Evolutionary conservation across 2,113 vertebrate species (phyloP), one percentile per base, ranked within the genome.

Genomic region (Phrynosoma blainvillii): DNA sequence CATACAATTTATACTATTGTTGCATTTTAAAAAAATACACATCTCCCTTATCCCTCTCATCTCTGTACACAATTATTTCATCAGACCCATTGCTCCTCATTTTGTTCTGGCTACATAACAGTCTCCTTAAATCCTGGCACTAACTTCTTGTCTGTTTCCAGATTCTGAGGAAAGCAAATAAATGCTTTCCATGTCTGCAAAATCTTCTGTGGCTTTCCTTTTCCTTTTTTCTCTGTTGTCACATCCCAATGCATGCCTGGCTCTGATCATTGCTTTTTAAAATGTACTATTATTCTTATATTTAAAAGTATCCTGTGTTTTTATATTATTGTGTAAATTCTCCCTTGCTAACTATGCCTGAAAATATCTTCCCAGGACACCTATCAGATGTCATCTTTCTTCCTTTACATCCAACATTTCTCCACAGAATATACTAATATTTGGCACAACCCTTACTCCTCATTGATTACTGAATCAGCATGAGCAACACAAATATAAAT

Each of bases 1-100:
- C 65, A 79, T 16, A 79, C 21, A 62, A 21, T n/a, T 32, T 36
- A 84, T 88, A 25, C 13, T 70, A 87, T 90, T 32, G 74, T 21
- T 42, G 25, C 2, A 68, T 11, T 42, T 83, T 90, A 42, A 65
- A 77, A 21, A 84, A 93, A 47, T 68, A 32, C 8, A 8, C 13
- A 75, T 62, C 56, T 52, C 16, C 40, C 23, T 36, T 23, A 77
- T 0, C 3, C 11, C 40, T 18, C 73, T 88, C 23, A 66, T 13
- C 47, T 79, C 10, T 32, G 59, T 9, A 6, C n/a, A 27, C 6
- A 70, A 23, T 78, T 76, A 23, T 47, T 10, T 74, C 16, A 68
- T 27, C 3, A 66, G 32, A 77, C 21, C n/a, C 16, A 36, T 76
- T 5, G 2, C 23, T 20, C 16, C 16, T 12, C 77, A 21, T n/a